Evolutionary conservation across 2,888 invertebrate genomes (phyloP).

Genomic region (Platerodrilus igneus): DNA sequence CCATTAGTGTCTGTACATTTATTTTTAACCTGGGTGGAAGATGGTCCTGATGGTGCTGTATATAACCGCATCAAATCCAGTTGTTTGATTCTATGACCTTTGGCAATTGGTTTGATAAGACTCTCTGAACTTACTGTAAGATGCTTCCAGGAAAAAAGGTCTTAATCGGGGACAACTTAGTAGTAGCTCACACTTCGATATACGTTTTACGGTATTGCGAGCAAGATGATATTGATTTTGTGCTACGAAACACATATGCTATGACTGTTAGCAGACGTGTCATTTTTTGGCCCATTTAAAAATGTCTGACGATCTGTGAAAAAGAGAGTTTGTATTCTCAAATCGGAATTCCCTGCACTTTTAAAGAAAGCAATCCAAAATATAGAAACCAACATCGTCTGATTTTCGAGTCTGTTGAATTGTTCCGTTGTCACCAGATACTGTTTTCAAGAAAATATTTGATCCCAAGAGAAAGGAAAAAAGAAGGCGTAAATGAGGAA

Average conservation of each 20-base stretch:
- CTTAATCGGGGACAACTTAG: too few relatives aligned
- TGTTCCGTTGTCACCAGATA: neutral
- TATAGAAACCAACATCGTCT: neutral
- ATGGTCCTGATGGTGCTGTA: neutral
- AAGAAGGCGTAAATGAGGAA: too few relatives aligned
- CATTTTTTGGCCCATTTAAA: constrained; percentile 1
- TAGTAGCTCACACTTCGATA: too few relatives aligned
- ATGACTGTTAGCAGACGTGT: constrained; percentile 1
- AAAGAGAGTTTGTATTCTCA: neutral
- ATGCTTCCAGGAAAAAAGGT: too few relatives aligned
- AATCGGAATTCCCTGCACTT: neutral
- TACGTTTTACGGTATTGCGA: constrained; percentile 2
- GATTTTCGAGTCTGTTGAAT: neutral
- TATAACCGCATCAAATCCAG: too few relatives aligned
- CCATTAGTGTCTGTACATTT: too few relatives aligned
- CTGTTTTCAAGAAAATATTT: constrained; percentile 3
- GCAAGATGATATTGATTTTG: constrained; percentile 2
- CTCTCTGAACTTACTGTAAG: too few relatives aligned
- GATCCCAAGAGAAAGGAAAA: too few relatives aligned
- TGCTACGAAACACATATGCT: constrained; percentile 1
- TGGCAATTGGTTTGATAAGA: too few relatives aligned
- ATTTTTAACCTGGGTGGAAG: too few relatives aligned
- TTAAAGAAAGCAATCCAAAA: neutral
- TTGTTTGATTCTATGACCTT: neutral
- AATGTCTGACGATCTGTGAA: neutral